Base-by-base conservation (phyloP, 1,140 invertebrate species). In the Drosophila kikkawai region DNA sequence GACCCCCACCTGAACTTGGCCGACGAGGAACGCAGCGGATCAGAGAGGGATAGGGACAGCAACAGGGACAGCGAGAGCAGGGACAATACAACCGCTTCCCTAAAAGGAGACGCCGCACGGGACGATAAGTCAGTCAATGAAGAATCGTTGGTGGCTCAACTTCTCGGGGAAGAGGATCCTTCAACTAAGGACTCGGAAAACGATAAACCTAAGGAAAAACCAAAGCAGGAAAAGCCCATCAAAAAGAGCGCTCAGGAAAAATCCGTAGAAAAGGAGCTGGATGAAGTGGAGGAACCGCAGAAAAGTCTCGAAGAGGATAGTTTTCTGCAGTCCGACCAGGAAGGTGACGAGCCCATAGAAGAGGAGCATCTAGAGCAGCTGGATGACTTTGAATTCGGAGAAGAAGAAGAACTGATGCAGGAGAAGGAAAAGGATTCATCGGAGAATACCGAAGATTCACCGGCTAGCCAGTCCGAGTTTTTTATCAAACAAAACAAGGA, bases 401-500 rank as follows among this genome's bases (percentile, higher is more conserved):
- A 51, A 32, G 47, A 48, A 4, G 42, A 51, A 8, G 39, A 26
- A 26, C 19, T 47, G 15, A 4, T 15, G 3, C 60, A 32, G 17
- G 60, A 42, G 6, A 26, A 48, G 7, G 17, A 53, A 3, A n/a
- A 34, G 3, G 48, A 41, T 34, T 19, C 13, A 1, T 17, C 32
- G 1, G 41, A 13, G 42, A 41, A 29, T 1, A 12, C 17, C 8
- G 11, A 29, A 2, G 68, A 60, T 3, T 60, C 55, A 12, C 29
- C 55, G 11, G 47, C 22, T 41, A 61, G 63, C 7, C 71, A 71
- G 44, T 48, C 65, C 0, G 74, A 84, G 47, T 84, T 88, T 41
- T 90, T 79, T 11, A 73, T 90, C 41, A 90, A 88, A 37, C 69
- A 81, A 17, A 80, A 47, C 34, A 19, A 34, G 6, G 55, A 73